Evolutionary conservation across 1,140 invertebrate genomes (phyloP), one percentile per base, ranked within the genome.

Genomic region (Nautilus pompilius): DNA sequence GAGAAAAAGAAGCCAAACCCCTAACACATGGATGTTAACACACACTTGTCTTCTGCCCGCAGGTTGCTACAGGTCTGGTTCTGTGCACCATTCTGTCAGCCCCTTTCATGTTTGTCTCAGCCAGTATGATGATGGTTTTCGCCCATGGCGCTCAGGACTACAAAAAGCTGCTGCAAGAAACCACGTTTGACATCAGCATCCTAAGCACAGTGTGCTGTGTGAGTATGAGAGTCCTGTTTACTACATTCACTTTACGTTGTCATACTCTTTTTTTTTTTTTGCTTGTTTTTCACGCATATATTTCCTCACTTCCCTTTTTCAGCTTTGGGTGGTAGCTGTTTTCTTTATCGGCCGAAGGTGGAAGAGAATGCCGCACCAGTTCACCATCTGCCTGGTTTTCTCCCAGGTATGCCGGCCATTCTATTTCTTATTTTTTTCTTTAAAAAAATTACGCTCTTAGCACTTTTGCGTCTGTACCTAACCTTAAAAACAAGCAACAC

Each of bases 41-140:
- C n/a, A n/a, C n/a, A n/a, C n/a, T 22, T 33, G n/a, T 41, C 34
- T 57, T 5, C 0, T 33, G 59, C 29, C 73, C 76, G n/a, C 76
- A 93, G 88, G 90, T 96, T 79, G 93, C 95, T 2, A 91, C 90
- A 63, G 90, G 91, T 46, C 92, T 98, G 90, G 93, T 98, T 4
- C 89, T 92, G 3, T 94, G 93, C 66, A 98, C 95, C 0, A 93
- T 97, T 78, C 81, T 97, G 34, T 95, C 93, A 13, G 95, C 93
- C 1, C 95, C 95, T 0, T 83, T 97, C 46, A 97, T 97, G 90
- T 96, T 96, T 78, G 87, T 96, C 36, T 96, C 95, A 0, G 94
- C 94, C 5, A 93, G 93, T 85, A 90, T 98, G 86, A 91, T 96
- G 63, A 70, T 76, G 8, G 58, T 82, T 29, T 69, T 79, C 29